Conservation (phyloP, 2,797 vertebrate genomes). For the Pyrocephalus nanus region DNA sequence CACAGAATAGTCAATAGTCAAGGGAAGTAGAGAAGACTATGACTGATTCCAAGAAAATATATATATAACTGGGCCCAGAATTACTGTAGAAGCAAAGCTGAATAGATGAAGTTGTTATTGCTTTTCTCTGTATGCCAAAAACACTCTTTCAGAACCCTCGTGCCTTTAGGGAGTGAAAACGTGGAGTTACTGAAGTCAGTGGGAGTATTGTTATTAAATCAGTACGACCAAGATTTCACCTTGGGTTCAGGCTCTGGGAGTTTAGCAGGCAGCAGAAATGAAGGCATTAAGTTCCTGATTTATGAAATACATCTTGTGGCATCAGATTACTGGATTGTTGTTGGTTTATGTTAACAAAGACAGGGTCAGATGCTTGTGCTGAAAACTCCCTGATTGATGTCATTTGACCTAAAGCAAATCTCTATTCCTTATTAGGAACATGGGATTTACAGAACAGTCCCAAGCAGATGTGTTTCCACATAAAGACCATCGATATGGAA, state of each 20-base stretch:
- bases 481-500: not conserved
- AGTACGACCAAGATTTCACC: not conserved
- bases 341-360: not conserved
- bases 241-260: not conserved
- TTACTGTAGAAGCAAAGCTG: not conserved
- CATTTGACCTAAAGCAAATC: not conserved
- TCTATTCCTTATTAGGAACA: not conserved
- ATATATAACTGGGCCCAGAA: not conserved
- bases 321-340: not conserved
- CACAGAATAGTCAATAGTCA: not conserved
- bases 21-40: not conserved
- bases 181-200: not conserved
- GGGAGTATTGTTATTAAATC: not conserved
- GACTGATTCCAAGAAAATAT: not conserved
- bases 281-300: not conserved
- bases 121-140: not conserved
- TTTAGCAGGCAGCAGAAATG: not conserved
- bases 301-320: not conserved
- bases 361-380: not conserved
- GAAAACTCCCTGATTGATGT: not conserved
- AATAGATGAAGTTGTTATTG: not conserved
- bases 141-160: not conserved
- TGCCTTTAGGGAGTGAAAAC: not conserved
- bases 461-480: fast-evolving
- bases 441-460: not conserved